Base-by-base conservation (phyloP, 2,888 invertebrate genomes). In the Tetanocera ferruginea region DNA sequence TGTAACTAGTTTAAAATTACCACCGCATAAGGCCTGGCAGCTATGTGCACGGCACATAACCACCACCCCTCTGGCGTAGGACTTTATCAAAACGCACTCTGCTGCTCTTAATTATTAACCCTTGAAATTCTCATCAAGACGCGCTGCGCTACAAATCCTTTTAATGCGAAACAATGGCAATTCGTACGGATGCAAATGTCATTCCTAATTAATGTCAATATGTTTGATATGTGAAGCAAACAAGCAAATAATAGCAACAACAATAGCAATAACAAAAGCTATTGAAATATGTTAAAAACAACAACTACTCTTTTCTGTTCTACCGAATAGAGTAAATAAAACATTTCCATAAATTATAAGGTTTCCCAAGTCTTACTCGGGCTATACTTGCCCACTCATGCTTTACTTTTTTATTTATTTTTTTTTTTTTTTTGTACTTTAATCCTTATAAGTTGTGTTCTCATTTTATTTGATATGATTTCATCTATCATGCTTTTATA, bases 201-300 rank as follows among this genome's bases (percentile, higher is more conserved):
- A 87, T 85, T 86, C 84, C 85, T 87, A 87, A 87, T 87, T 87
- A 87, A 86, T 87, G 87, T 87, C 87, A 87, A 86, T 86, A 84
- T 84, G 25, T 55, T 82, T 83, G 87, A 85, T 85, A 83, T 81
- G 74, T 81, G 80, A 76, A 80, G 70, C 51, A 74, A 23, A 70
- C 19, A 23, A 64, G 62, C 77, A 74, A 43, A 43, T 14, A 43
- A 43, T 43, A 43, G 43, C 31, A 31, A 31, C 23, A 60, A 60
- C 60, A 60, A 62, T 49, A 72, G 62, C 74, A 76, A 67, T 71
- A 79, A 74, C 49, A 81, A 75, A 9, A 60, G 28, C 19, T 25
- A 23, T 28, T 9, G 14, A 14, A 60, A 43, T 4, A 34, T 9
- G 55, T 28, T 19, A 52, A 75, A 62, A 28, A 55, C 17, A 51